Evolutionary conservation across 2,888 invertebrate species (phyloP), one percentile per base, ranked within the genome.

Genomic region (Ectropis crepuscularia): DNA sequence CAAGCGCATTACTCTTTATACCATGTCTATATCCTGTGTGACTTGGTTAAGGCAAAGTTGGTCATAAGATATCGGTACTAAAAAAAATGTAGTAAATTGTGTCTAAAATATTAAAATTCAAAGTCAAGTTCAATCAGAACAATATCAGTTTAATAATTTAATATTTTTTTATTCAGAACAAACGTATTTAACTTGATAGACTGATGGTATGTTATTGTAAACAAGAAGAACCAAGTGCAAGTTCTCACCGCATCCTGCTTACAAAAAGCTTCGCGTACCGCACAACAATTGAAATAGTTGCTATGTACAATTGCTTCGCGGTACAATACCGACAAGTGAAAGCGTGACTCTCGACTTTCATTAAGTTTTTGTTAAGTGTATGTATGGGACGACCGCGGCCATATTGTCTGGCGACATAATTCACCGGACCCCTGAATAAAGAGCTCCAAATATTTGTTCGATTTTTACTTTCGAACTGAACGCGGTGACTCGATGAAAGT

Each of bases 321-420:
- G 83, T 85, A 88, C 88, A 86, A 87, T 86, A 84, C 83, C 79
- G 83, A 83, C 89, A 82, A 92, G 92, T 92, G 92, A 92, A 92
- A 92, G 92, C 89, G 86, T 87, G 80, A 89, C 92, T 92, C 91
- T 92, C 92, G 85, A 91, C 91, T 91, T 91, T 91, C 92, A 87
- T 92, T 90, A 86, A 85, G 87, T 91, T 92, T 92, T 92, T 92
- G 90, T 91, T 81, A 83, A 86, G 83, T 82, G 82, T 89, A 82
- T 90, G 89, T 87, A 88, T 88, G 86, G 85, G 75, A 79, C 78
- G 77, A 76, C 80, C 83, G 79, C 82, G 81, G 80, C 88, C 88
- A 90, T 91, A 91, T 90, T 90, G 91, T 91, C 89, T 87, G 84
- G 87, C 83, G 87, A 87, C 89, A 86, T 86, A 84, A 86, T 83